Base-by-base conservation (phyloP, 2,113 vertebrate genomes). In the Notarius lentiginosus region DNA sequence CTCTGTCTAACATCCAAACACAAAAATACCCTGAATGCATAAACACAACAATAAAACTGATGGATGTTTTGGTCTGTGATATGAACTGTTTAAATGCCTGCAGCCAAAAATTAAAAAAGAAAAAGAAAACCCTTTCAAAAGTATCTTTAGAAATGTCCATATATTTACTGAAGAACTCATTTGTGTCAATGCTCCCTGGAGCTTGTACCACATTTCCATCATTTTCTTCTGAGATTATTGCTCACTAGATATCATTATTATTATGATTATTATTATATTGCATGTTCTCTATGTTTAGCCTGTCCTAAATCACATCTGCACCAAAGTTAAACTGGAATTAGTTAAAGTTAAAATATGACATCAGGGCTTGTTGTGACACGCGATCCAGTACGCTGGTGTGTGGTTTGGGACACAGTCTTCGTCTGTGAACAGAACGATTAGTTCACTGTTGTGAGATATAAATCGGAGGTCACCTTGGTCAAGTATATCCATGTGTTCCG, bases 381-480 rank as follows among this genome's bases (percentile, higher is more conserved):
- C 20, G 5, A 24, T 51, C 24, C 72, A 11, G 41, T 34, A 47
- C 41, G 18, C 41, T 49, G 24, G 41, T 79, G n/a, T 22, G 30
- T 30, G 1, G 56, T 80, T 60, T 41, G 79, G 55, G 79, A 55
- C 56, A 18, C 79, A 5, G 79, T 30, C 5, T 41, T 60, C 22
- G 56, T 81, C 79, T 27, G 75, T 55, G 75, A 55, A 56, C 12
- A 56, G 75, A 61, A 86, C 30, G 81, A 79, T 55, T 30, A 86
- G 41, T 56, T 60, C 34, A 68, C 30, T 27, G 49, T 80, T 82
- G 27, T 47, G 60, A 82, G 83, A 84, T 80, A 70, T 27, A 68
- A 76, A 82, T 77, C 80, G 24, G 49, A 88, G 86, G 80, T 90
- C 84, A 90, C 89, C 89, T 88, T 90, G 80, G 53, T 72, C 63